Conservation (phyloP, 2,888 invertebrate genomes). For the Sturmia bella region DNA sequence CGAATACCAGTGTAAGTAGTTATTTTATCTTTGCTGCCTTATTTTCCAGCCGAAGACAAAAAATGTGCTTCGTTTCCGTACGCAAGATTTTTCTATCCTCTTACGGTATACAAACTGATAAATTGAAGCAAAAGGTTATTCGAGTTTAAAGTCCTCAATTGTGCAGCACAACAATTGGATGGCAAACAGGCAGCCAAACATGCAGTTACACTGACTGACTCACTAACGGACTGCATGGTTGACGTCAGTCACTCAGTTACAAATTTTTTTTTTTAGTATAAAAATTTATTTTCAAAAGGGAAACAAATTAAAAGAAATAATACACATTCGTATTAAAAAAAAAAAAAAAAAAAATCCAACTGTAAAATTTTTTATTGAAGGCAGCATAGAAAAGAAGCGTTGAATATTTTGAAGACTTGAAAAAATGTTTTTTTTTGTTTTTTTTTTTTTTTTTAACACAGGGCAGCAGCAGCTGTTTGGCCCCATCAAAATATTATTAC, state of each 20-base stretch:
- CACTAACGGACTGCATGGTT: constrained; percentile 15
- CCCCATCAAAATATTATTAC: constrained; percentile 49
- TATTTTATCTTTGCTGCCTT: neutral
- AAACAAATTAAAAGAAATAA: constrained; percentile 33
- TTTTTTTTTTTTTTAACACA: too few relatives aligned
- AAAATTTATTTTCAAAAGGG: constrained; percentile 36
- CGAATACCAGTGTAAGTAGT: too few relatives aligned
- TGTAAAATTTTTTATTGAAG: neutral
- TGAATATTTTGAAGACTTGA: neutral
- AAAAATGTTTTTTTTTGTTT: too few relatives aligned
- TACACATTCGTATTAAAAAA: neutral
- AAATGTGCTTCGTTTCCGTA: neutral
- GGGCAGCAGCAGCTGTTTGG: constrained; percentile 54
- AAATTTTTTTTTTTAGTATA: constrained; percentile 33
- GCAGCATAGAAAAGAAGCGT: constrained; percentile 1
- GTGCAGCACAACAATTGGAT: constrained; percentile 53
- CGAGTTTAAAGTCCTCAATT: constrained; percentile 79
- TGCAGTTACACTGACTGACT: constrained; percentile 2
- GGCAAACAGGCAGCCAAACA: constrained; percentile 26
- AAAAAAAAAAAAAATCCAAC: neutral
- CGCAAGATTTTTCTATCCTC: constrained; percentile 42
- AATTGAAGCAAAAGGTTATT: constrained; percentile 75
- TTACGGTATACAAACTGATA: constrained; percentile 62
- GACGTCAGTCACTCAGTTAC: constrained; percentile 35
- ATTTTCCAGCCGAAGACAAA: too few relatives aligned